Percentiles rank a stretch among this genome's conserved stretches.
Conservation (phyloP, 2,113 vertebrate species). For the Fukomys damarensis region DNA sequence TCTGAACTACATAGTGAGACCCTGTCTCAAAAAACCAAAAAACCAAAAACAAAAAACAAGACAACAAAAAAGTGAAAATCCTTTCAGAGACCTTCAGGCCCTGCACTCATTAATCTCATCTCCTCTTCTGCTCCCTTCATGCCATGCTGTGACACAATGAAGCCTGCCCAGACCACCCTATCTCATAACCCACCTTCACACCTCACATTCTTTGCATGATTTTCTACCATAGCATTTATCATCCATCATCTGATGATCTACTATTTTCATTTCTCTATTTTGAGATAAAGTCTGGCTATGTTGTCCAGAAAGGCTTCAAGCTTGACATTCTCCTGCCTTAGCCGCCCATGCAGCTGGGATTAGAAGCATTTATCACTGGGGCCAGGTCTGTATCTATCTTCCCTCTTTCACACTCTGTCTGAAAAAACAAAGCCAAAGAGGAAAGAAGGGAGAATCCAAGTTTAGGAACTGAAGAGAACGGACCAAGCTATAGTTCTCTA, state of each 20-base stretch:
- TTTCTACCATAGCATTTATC: neutral
- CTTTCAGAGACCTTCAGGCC: neutral
- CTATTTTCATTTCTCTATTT: neutral
- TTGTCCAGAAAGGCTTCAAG: neutral
- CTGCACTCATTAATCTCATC: neutral
- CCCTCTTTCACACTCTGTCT: too few relatives aligned
- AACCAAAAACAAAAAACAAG: neutral
- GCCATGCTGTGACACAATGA: neutral
- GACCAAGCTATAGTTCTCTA: neutral
- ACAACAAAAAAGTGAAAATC: neutral
- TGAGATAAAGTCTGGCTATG: neutral
- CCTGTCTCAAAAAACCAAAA: too few relatives aligned
- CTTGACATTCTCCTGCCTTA: neutral
- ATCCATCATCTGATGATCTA: neutral
- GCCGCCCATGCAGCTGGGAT: neutral
- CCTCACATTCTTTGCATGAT: neutral
- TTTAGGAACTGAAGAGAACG: constrained; percentile 23
- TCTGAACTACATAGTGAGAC: too few relatives aligned
- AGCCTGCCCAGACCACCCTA: neutral
- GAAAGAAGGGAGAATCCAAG: neutral
- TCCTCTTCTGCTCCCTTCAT: neutral
- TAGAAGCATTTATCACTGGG: neutral
- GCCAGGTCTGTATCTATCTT: neutral
- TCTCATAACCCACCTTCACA: neutral
- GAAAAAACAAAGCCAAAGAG: too few relatives aligned